phyloP scores from a whole-genome alignment of 2,113 vertebrate genomes.

The Bolborhynchus lineola region DNA sequence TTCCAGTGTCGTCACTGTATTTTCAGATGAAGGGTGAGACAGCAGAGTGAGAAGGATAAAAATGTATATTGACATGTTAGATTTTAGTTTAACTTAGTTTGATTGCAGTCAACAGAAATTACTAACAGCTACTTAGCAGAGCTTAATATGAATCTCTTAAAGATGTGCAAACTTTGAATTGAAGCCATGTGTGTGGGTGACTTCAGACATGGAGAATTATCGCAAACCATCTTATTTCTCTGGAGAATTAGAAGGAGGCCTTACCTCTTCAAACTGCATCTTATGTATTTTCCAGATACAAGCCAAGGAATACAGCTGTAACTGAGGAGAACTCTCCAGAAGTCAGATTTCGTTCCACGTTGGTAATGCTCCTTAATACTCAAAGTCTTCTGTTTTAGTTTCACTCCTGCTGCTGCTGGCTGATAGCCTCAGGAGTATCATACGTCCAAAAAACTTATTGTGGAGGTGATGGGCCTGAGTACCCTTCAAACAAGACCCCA shows the following conservation, averaged over 20 bases:
- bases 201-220: background rate
- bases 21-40: background rate
- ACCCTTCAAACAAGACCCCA: background rate
- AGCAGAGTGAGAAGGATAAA: background rate
- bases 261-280: background rate
- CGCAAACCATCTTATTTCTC: background rate
- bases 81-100: background rate
- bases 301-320: background rate
- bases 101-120: background rate
- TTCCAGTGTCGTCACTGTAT: background rate
- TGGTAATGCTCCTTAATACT: background rate
- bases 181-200: background rate
- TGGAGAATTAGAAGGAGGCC: background rate
- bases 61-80: background rate
- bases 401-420: background rate
- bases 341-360: background rate
- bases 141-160: conserved; percentile 14
- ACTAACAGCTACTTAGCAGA: conserved; percentile 2
- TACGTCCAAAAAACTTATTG: background rate
- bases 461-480: background rate
- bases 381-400: background rate
- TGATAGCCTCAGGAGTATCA: background rate
- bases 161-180: background rate
- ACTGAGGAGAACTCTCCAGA: background rate
- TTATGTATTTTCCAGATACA: background rate